Base-by-base conservation (phyloP, 2,113 vertebrate species). In the Hyla sarda region DNA sequence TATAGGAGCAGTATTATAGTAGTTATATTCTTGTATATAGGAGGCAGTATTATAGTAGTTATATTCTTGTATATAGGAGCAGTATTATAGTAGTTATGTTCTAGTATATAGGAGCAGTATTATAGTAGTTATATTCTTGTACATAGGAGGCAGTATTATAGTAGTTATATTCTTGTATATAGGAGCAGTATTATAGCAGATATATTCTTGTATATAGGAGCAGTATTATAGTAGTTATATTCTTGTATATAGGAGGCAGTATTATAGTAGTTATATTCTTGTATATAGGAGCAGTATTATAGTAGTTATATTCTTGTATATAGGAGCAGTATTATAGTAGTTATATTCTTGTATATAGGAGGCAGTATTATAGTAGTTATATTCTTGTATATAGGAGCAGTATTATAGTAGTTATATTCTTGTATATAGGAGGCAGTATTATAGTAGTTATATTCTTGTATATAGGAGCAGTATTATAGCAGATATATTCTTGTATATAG, bases 351-450 rank as follows among this genome's bases (percentile, higher is more conserved):
- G 41, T 41, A 41, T 41, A 41, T 41, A 41, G 41, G 41, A 41
- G 41, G 41, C 8, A 41, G 41, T 67, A 67, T 67, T 67, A 67
- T 67, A 32, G 62, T 32, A 30, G 62, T 67, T 67, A 67, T 67
- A 67, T 67, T 32, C 25, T 32, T 67, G 62, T 67, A 67, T 25
- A 67, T 67, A 67, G 62, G 62, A 32, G 62, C 62, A 67, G 62
- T 67, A 67, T 67, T 67, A 67, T 67, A 67, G 62, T 67, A 67
- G 62, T 62, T 67, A 67, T 67, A 67, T 30, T 67, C 62, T 32
- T 67, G 62, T 67, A 67, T 13, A 67, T 32, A 30, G 62, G 12
- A 10, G 3, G 62, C 62, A 67, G 62, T 32, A 67, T 67, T 67
- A 67, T 67, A 67, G 28, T 30, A 67, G 58, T 62, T 62, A 25